Evolutionary conservation across 2,888 invertebrate genomes (phyloP).

Genomic region (Drosophila borealis): DNA sequence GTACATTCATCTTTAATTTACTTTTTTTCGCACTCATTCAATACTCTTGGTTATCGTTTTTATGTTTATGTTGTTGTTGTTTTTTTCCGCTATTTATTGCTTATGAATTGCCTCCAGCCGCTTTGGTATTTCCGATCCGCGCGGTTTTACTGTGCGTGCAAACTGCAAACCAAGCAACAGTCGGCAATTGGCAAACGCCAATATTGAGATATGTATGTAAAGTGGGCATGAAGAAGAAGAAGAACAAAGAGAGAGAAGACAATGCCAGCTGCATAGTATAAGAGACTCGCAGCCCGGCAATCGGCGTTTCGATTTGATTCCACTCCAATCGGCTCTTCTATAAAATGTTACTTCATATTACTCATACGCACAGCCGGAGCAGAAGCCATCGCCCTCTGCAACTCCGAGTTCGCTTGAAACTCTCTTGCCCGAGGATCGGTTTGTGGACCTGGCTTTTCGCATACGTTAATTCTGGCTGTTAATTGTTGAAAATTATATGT

Average conservation of each 20-base stretch:
- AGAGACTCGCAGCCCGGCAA: conserved; percentile 12
- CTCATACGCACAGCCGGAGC: conserved; percentile 12
- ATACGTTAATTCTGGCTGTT: too few relatives aligned
- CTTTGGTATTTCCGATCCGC: conserved; percentile 68
- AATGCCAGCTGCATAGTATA: not conserved
- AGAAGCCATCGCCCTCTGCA: not conserved
- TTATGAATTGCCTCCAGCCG: conserved; percentile 10
- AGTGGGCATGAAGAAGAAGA: not conserved
- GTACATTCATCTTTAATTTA: not conserved
- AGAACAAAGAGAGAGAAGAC: not conserved
- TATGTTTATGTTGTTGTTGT: not conserved
- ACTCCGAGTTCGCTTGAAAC: not conserved
- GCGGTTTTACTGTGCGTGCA: conserved; percentile 30
- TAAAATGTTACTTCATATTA: conserved; percentile 10
- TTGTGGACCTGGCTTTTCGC: too few relatives aligned
- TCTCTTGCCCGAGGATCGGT: too few relatives aligned
- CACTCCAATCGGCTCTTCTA: conserved; percentile 12
- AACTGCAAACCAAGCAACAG: conserved; percentile 24
- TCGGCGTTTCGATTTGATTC: not conserved
- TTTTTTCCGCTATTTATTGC: not conserved
- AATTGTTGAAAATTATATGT: too few relatives aligned
- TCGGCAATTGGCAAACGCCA: conserved; percentile 20
- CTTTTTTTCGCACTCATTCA: not conserved
- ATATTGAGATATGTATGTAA: conserved; percentile 1
- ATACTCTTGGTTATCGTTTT: too few relatives aligned